Evolutionary conservation across 2,113 vertebrate species (phyloP), one percentile per base, ranked within the genome.

Genomic region (Pogona vitticeps): DNA sequence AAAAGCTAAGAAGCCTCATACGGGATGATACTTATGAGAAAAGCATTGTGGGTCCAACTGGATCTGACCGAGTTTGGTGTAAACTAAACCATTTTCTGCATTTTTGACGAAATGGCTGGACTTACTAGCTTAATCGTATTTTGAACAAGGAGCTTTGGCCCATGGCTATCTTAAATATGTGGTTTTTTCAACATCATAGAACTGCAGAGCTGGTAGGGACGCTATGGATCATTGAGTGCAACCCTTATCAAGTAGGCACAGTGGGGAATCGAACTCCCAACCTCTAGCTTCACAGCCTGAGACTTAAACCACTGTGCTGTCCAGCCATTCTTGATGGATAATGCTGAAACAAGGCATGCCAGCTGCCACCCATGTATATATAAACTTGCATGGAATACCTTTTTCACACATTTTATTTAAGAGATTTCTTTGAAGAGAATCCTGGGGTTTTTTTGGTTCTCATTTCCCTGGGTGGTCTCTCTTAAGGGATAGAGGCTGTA

Each of bases 381-480:
- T 26, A 65, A 26, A 65, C 21, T 65, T 63, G 6, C 31, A 15
- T 31, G 2, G 10, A 23, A n/a, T 59, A 46, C 58, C 72, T 23
- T 21, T 46, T 5, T 21, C 33, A 20, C 76, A 38, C 42, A 17
- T 31, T 85, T 85, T 78, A 79, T 85, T 85, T 46, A 77, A 77
- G 33, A 42, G 33, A 36, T 68, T 78, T 42, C n/a, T 68, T 68
- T 70, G 42, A 75, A 73, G 65, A 73, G 36, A 73, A 59, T 21
- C 13, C 73, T 21, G 14, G 4, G 40, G 14, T 13, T 17, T 12
- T 26, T 58, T 4, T 40, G n/a, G 9, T 31, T 26, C 38, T 73
- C 15, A 3, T 31, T 85, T 58, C 33, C 70, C 76, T 85, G 88
- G 88, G 88, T 81, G 83, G 83, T 89, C 83, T 85, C n/a, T n/a